Conservation (phyloP, 1,140 invertebrate species). For the Drosophila subpulchrella region DNA sequence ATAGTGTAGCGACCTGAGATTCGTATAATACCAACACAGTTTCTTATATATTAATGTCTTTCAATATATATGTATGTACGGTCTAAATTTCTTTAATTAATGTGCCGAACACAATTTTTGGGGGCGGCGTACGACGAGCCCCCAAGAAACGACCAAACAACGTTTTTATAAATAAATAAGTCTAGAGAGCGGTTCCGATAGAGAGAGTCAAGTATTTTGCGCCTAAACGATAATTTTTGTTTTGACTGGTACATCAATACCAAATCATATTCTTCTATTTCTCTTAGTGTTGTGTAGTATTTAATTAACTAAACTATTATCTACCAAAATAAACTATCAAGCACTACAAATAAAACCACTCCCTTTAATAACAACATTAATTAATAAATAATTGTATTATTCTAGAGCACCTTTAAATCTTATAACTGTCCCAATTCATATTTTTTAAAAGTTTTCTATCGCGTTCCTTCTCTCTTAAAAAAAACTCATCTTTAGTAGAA, state of each 20-base stretch:
- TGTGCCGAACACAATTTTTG: constrained; percentile 6
- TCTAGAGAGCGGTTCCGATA: constrained; percentile 3
- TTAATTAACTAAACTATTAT: neutral
- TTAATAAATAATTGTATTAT: too few species aligned
- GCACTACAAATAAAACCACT: neutral
- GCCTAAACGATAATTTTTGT: constrained; percentile 21
- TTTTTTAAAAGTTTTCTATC: neutral
- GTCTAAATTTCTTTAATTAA: constrained; percentile 37
- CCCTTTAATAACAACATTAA: too few species aligned
- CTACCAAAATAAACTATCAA: constrained; percentile 1
- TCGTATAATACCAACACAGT: neutral
- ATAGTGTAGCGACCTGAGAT: constrained; percentile 6
- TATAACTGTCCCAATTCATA: too few species aligned
- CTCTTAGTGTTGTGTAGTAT: neutral
- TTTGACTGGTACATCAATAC: neutral
- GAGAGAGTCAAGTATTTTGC: constrained; percentile 25
- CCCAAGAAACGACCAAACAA: constrained; percentile 30
- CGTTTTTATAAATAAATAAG: constrained; percentile 38
- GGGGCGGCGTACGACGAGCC: constrained; percentile 35
- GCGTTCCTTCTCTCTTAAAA: too few species aligned
- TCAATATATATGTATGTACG: neutral
- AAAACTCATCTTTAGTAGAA: too few species aligned
- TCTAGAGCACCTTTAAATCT: too few species aligned
- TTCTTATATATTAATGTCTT: constrained; percentile 17
- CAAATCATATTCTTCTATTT: neutral